Evolutionary conservation across 2,113 vertebrate genomes (phyloP), one percentile per base, ranked within the genome.

Genomic region (Anser cygnoides): DNA sequence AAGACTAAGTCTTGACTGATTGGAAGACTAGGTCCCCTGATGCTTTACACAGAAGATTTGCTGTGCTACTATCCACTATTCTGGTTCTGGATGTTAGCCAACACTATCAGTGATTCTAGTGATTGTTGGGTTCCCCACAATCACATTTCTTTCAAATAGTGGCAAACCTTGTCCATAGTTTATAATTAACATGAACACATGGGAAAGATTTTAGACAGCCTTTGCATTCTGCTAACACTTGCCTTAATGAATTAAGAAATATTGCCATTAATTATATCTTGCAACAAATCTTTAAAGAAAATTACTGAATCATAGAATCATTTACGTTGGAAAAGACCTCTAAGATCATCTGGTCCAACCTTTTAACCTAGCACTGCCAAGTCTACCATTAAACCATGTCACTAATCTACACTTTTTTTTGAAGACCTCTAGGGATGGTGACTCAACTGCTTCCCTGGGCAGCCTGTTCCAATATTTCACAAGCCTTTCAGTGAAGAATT

Each of bases 281-380:
- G 62, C 61, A 92, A 68, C 90, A 94, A 95, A 96, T 84, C 41
- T 94, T 87, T 66, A 93, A 89, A 39, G 84, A 79, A 79, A 84
- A 87, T 96, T 95, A 49, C 54, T 94, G 9, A 61, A 49, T 22
- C 46, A 22, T 49, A 49, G 46, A 9, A 49, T 49, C 46, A 22
- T 49, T 49, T 49, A 22, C 20, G 46, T 49, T 49, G 46, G 46
- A 49, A 49, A 49, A 49, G 20, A 22, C 21, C 46, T 49, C 46
- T 21, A 49, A 49, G 46, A 49, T 49, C 19, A 49, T 49, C 20
- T 49, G 46, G 21, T 49, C 46, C 46, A 49, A 49, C 10, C 46
- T 49, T 49, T 49, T 49, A 49, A 49, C 20, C 20, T 49, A 49
- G 46, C 46, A 49, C 46, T 49, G 46, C 46, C 46, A 49, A 49